Conservation (phyloP, 2,888 invertebrate species). For the Erebia aethiops region DNA sequence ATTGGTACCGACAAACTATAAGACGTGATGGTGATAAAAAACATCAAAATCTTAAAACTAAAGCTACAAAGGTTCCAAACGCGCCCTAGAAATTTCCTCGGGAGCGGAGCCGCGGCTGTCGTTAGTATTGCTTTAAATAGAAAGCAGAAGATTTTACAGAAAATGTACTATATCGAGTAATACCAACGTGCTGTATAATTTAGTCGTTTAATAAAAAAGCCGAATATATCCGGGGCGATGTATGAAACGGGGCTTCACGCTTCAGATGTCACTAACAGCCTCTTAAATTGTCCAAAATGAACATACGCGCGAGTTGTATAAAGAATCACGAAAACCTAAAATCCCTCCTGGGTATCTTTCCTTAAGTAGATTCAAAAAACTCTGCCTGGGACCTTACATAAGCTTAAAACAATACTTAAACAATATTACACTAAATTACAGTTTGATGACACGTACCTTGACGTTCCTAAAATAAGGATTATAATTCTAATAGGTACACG, state of each 20-base stretch:
- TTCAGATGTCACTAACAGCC: conserved; percentile 19
- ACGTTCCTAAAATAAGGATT: no score
- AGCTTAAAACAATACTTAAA: no score
- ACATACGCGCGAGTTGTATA: background rate
- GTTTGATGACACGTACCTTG: no score
- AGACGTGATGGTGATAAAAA: no score
- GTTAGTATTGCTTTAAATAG: background rate
- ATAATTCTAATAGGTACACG: no score
- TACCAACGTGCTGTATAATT: conserved; percentile 2
- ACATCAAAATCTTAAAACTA: no score
- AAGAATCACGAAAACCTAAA: background rate
- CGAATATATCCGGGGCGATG: conserved; percentile 12
- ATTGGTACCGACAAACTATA: no score
- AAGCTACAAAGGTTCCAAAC: no score
- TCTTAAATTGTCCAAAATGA: conserved; percentile 16
- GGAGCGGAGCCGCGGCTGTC: background rate
- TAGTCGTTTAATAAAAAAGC: conserved; percentile 17
- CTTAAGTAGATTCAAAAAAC: no score
- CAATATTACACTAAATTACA: no score
- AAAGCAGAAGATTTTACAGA: background rate
- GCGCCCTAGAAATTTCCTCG: background rate
- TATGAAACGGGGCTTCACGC: conserved; percentile 17
- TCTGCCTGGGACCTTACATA: no score
- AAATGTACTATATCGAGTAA: background rate
- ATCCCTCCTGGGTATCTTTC: background rate